These are phyloP conservation scores for Atractosteus spatula DNA, from an alignment of 2,113 vertebrate species.

Conservation along the genomic window DNA sequence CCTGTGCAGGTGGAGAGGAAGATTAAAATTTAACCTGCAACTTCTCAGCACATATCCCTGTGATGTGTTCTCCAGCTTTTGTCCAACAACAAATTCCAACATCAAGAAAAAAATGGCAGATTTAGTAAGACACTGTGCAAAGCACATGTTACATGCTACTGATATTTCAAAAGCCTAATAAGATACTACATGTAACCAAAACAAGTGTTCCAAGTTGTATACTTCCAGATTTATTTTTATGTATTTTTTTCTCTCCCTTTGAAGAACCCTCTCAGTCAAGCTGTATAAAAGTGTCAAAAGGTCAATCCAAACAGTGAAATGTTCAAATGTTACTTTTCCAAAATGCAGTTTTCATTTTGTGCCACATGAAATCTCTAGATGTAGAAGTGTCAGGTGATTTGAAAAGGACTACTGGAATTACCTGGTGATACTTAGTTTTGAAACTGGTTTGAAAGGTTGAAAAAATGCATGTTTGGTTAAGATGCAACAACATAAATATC, in stretches of 20 bases:
- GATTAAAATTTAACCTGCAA: no score
- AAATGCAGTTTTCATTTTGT: slow-evolving; percentile 57
- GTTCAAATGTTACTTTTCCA: slow-evolving; percentile 40
- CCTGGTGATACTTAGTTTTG: no score
- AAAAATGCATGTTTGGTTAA: no score
- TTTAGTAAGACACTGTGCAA: slow-evolving; percentile 35
- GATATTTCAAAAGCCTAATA: slow-evolving; percentile 20
- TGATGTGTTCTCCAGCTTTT: no score
- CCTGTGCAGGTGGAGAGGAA: no score
- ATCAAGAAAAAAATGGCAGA: slow-evolving; percentile 13
- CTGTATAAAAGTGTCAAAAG: slow-evolving; percentile 48
- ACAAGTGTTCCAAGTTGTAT: slow-evolving; percentile 32
- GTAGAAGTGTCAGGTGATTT: not conserved
- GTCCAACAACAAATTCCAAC: no score
- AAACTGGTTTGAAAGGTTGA: no score
- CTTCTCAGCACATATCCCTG: no score
- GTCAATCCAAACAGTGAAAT: slow-evolving; percentile 44
- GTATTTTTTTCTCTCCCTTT: slow-evolving; percentile 5
- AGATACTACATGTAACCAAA: slow-evolving; percentile 15
- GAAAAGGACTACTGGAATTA: no score
- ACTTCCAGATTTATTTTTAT: slow-evolving; percentile 36
- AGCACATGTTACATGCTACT: slow-evolving; percentile 30
- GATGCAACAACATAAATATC: no score
- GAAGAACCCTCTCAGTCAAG: slow-evolving; percentile 29
- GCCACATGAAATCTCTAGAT: slow-evolving; percentile 43